phyloP scores from a whole-genome alignment of 2,888 invertebrate species.

The Hololepta plana region DNA sequence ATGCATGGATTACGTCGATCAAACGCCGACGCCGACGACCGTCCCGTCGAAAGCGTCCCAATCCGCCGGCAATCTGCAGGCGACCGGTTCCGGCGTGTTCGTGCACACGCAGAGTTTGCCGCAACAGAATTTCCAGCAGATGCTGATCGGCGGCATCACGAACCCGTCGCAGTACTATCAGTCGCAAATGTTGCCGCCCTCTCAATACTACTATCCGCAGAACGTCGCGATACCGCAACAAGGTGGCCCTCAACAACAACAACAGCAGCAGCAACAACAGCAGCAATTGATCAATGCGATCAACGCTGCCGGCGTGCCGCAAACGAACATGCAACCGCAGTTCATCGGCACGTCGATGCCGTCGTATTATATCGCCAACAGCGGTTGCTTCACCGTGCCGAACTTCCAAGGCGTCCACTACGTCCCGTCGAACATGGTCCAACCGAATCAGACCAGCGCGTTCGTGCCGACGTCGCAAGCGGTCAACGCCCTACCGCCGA shows the following conservation, averaged over 20 bases:
- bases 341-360: constrained; percentile 14
- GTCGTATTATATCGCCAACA: not conserved
- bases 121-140: constrained; percentile 28
- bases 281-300: constrained; percentile 18
- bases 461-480: constrained; percentile 25
- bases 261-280: constrained; percentile 21
- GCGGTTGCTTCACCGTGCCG: constrained; percentile 10
- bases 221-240: constrained; percentile 21
- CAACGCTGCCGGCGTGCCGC: constrained; percentile 14
- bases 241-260: too few species aligned
- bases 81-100: constrained; percentile 14
- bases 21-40: constrained; percentile 23
- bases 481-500: constrained; percentile 11
- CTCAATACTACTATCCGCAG: constrained; percentile 25
- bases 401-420: constrained; percentile 23
- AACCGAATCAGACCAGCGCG: constrained; percentile 21
- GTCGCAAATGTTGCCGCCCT: constrained; percentile 22
- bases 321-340: constrained; percentile 17
- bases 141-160: constrained; percentile 18
- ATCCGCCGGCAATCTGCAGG: constrained; percentile 18
- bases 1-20: constrained; percentile 60
- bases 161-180: constrained; percentile 17
- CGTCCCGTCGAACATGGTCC: constrained; percentile 23
- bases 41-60: constrained; percentile 16
- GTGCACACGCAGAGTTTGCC: constrained; percentile 29